These are phyloP conservation scores for Polyergus mexicanus DNA, from an alignment of 1,140 invertebrate genomes.

Conservation along the genomic window DNA sequence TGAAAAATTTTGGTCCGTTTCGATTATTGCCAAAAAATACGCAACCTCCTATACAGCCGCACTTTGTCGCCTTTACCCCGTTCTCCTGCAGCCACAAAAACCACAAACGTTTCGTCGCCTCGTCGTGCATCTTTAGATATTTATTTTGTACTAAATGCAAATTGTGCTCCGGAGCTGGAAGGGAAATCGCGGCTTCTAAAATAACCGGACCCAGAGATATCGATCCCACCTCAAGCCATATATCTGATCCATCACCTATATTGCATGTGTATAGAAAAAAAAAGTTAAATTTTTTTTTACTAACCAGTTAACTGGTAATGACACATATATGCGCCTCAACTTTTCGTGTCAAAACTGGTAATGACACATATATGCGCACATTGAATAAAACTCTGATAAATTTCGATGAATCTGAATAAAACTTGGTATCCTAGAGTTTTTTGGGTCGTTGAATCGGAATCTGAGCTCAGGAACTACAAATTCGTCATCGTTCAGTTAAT, in stretches of 20 bases:
- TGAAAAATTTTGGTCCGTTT: slow-evolving; percentile 95
- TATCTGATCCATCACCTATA: slow-evolving; percentile 88
- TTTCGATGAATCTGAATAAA: too few relatives aligned
- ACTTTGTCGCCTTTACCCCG: slow-evolving; percentile 90
- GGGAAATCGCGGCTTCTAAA: slow-evolving; percentile 96
- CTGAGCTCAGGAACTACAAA: too few relatives aligned
- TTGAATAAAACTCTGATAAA: too few relatives aligned
- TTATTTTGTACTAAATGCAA: slow-evolving; percentile 93
- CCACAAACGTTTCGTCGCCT: slow-evolving; percentile 95
- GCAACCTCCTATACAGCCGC: slow-evolving; percentile 98
- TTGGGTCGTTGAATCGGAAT: too few relatives aligned
- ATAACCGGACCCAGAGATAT: slow-evolving; percentile 95
- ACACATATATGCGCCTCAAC: too few relatives aligned
- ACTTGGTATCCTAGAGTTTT: too few relatives aligned
- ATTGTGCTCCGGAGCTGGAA: slow-evolving; percentile 91
- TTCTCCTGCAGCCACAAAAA: slow-evolving; percentile 95
- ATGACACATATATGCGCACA: too few relatives aligned
- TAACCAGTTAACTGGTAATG: too few relatives aligned
- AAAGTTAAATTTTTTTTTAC: background rate
- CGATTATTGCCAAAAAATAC: slow-evolving; percentile 96
- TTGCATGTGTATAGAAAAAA: background rate
- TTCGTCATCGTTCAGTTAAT: too few relatives aligned
- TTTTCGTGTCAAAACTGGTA: too few relatives aligned
- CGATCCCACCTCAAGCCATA: slow-evolving; percentile 98
- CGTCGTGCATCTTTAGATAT: slow-evolving; percentile 95